These are phyloP conservation scores for Rhodinocichla rosea DNA, from an alignment of 2,113 vertebrate genomes.

Conservation along the genomic window DNA sequence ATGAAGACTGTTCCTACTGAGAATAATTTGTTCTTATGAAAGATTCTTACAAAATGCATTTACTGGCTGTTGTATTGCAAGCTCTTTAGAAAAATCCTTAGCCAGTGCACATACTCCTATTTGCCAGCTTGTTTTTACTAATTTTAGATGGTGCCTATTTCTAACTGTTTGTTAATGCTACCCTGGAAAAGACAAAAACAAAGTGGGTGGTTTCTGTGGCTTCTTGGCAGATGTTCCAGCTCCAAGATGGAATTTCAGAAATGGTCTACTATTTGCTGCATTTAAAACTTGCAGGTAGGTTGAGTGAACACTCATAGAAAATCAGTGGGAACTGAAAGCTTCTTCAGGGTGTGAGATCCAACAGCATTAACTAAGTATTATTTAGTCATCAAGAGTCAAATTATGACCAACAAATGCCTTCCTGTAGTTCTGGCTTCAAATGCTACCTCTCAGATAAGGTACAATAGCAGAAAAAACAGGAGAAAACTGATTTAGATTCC, in stretches of 20 bases:
- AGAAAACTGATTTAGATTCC: not conserved
- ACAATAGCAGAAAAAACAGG: not conserved
- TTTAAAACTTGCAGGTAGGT: not conserved
- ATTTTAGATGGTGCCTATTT: constrained; percentile 39
- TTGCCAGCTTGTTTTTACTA: constrained; percentile 9
- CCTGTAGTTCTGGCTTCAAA: not conserved
- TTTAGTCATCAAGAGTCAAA: not conserved
- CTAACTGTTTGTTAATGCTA: constrained; percentile 41
- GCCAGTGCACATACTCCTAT: not conserved
- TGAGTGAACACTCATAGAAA: not conserved
- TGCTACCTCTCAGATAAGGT: not conserved
- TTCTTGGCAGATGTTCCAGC: constrained; percentile 43
- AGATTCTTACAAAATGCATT: constrained; percentile 14
- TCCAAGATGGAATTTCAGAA: constrained; percentile 28
- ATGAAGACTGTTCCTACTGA: not conserved
- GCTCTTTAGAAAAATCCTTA: not conserved
- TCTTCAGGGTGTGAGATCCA: not conserved
- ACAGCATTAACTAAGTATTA: not conserved
- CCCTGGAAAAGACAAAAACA: constrained; percentile 45
- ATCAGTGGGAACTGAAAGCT: not conserved
- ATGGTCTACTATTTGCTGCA: not conserved
- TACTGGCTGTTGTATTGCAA: not conserved
- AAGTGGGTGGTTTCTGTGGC: constrained; percentile 34
- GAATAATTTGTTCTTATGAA: not conserved
- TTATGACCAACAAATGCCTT: not conserved